Conservation (phyloP, 2,888 invertebrate genomes). For the Cylindroiulus punctatus region DNA sequence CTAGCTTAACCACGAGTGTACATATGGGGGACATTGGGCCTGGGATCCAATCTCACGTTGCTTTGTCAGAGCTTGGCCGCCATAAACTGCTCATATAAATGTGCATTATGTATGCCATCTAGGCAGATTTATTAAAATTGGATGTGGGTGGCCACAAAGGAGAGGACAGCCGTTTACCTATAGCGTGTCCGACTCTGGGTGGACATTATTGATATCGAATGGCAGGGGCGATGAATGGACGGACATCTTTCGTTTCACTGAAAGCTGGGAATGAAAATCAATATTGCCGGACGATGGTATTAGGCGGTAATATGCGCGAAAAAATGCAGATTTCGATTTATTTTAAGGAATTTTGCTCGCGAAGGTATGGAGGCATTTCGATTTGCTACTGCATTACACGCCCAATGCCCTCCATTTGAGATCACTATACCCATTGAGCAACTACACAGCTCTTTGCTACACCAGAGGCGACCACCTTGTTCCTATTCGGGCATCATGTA, state of each 20-base stretch:
- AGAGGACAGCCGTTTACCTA: background rate
- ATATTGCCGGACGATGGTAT: background rate
- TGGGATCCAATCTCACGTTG: background rate
- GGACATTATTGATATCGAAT: conserved; percentile 18
- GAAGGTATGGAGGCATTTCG: background rate
- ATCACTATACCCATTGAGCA: too few relatives aligned
- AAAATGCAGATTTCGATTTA: conserved; percentile 23
- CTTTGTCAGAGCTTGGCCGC: background rate
- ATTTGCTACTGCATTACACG: too few relatives aligned
- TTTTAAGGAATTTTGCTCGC: background rate
- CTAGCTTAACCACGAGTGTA: conserved; percentile 22
- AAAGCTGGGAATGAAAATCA: too few relatives aligned
- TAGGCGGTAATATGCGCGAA: background rate
- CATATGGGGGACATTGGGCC: background rate
- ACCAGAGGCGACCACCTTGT: too few relatives aligned
- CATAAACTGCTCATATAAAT: conserved; percentile 24
- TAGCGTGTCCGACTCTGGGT: background rate
- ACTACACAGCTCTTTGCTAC: too few relatives aligned
- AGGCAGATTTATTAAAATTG: conserved; percentile 34
- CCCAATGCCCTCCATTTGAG: too few relatives aligned
- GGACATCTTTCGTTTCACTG: background rate
- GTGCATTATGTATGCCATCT: conserved; percentile 26
- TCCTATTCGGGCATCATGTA: too few relatives aligned
- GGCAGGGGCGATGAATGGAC: background rate
- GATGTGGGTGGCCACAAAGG: background rate